These are phyloP conservation scores for Syngnathus typhle DNA, from an alignment of 2,113 vertebrate species.

Conservation along the genomic window DNA sequence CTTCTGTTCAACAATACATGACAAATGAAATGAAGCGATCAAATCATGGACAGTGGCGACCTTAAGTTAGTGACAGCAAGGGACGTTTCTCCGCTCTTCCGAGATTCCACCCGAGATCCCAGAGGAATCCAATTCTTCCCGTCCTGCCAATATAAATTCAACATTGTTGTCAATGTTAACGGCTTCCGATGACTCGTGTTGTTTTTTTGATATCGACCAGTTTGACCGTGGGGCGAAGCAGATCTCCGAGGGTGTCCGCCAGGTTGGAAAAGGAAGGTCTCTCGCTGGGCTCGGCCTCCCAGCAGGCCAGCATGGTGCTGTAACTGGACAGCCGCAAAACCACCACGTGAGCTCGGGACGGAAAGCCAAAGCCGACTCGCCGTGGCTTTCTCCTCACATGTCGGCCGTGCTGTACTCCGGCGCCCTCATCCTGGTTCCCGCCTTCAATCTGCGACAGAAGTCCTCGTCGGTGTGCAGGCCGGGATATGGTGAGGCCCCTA, in stretches of 20 bases:
- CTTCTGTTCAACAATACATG: not conserved
- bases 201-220: conserved; percentile 69
- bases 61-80: conserved; percentile 60
- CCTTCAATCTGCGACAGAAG: conserved; percentile 87
- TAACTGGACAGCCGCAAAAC: conserved; percentile 72
- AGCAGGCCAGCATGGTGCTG: conserved; percentile 88
- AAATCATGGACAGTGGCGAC: conserved; percentile 13
- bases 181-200: not conserved
- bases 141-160: conserved; percentile 29
- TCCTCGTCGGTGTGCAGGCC: conserved; percentile 90
- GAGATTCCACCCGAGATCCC: conserved; percentile 26
- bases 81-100: conserved; percentile 24
- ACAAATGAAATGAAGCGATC: not conserved
- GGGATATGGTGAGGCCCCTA: conserved; percentile 90
- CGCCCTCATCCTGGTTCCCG: conserved; percentile 85
- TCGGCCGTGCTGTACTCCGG: conserved; percentile 84
- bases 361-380: not conserved
- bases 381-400: conserved; percentile 68
- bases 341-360: not conserved
- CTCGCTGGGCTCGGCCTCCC: conserved; percentile 76
- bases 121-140: conserved; percentile 65
- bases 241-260: conserved; percentile 81
- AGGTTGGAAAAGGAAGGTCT: conserved; percentile 83
- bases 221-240: conserved; percentile 82
- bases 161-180: not conserved